Evolutionary conservation across 2,113 vertebrate species (phyloP).

Genomic region (Hyaena hyaena): DNA sequence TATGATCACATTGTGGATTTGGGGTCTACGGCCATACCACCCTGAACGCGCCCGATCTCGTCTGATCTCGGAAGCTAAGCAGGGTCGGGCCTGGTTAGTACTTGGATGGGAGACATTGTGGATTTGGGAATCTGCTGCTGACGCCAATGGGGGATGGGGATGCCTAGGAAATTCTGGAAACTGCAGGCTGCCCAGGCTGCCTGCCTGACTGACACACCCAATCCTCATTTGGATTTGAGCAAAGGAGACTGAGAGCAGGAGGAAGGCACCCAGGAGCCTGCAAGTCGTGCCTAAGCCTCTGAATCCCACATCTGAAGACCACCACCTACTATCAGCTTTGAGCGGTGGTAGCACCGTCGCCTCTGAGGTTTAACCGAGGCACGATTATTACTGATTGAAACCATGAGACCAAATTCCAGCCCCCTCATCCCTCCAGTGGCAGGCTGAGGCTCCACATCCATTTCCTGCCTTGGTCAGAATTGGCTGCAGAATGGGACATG

Average conservation of each 20-base stretch:
- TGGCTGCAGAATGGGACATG: constrained; percentile 10
- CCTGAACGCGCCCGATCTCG: too few species aligned
- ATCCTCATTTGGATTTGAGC: neutral
- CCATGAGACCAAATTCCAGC: constrained; percentile 39
- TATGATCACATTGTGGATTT: neutral
- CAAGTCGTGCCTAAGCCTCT: neutral
- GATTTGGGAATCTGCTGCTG: neutral
- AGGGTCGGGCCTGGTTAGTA: too few species aligned
- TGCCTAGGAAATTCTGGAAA: neutral
- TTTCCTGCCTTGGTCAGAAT: constrained; percentile 66
- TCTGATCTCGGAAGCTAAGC: too few species aligned
- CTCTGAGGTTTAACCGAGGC: constrained; percentile 66
- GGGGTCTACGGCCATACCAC: too few species aligned
- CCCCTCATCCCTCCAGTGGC: constrained; percentile 14
- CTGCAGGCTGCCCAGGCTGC: neutral
- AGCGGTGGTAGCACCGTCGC: neutral
- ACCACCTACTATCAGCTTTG: constrained; percentile 25
- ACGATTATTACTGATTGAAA: constrained; percentile 56
- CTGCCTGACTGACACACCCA: neutral
- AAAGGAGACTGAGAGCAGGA: neutral
- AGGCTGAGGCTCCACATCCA: constrained; percentile 32
- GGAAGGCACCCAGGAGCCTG: constrained; percentile 16
- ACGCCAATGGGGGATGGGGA: neutral
- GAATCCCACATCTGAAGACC: constrained; percentile 65
- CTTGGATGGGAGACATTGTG: too few species aligned